Conservation (phyloP, 1,140 invertebrate species). For the Drosophila persimilis region DNA sequence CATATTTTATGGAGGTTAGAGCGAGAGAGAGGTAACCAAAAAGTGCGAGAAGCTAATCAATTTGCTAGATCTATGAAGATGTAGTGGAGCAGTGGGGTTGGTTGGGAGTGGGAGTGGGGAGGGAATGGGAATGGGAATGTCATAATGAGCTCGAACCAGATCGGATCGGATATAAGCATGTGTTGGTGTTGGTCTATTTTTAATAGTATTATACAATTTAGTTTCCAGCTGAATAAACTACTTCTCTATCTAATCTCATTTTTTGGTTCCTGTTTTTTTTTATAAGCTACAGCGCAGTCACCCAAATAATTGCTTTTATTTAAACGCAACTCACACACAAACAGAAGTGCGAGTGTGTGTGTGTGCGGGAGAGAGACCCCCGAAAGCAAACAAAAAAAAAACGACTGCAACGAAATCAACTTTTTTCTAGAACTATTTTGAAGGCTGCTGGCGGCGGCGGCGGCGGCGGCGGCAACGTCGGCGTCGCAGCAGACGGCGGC, state of each 20-base stretch:
- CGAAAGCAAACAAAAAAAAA: slow-evolving; percentile 37
- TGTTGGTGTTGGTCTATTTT: slow-evolving; percentile 33
- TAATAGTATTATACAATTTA: slow-evolving; percentile 35
- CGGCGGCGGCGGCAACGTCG: not conserved
- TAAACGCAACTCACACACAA: slow-evolving; percentile 34
- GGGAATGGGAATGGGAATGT: no score
- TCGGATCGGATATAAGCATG: not conserved
- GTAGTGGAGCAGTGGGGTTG: no score
- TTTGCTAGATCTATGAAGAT: not conserved
- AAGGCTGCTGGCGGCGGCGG: slow-evolving; percentile 37
- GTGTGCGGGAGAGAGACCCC: slow-evolving; percentile 12
- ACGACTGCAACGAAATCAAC: slow-evolving; percentile 44
- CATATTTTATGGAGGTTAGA: not conserved
- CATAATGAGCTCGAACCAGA: no score
- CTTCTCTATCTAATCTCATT: slow-evolving; percentile 73
- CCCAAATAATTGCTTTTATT: slow-evolving; percentile 75
- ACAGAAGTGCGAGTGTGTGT: not conserved
- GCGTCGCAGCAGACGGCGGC: not conserved
- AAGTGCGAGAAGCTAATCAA: not conserved
- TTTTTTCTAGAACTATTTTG: slow-evolving; percentile 75
- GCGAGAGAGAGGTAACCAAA: not conserved
- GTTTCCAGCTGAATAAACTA: slow-evolving; percentile 76
- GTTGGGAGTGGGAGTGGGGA: no score
- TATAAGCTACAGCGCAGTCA: slow-evolving; percentile 61
- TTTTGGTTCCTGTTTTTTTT: slow-evolving; percentile 36